Evolutionary conservation across 2,797 vertebrate species (phyloP).

Genomic region (Argya squamiceps): DNA sequence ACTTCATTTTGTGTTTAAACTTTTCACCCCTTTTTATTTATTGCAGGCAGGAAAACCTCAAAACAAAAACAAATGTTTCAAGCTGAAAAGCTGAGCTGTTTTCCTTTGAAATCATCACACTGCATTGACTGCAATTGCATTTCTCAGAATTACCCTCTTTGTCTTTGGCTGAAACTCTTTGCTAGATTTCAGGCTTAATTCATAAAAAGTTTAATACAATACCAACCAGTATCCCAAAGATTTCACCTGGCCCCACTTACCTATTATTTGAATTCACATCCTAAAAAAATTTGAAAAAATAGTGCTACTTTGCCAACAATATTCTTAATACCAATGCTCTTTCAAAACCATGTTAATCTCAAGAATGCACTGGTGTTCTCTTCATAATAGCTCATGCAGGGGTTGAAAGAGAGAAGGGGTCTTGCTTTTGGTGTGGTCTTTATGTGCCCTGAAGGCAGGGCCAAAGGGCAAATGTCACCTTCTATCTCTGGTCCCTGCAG

Average conservation of each 20-base stretch:
- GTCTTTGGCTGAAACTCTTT: neutral
- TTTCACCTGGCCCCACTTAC: neutral
- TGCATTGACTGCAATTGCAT: neutral
- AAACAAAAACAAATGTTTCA: constrained; percentile 69
- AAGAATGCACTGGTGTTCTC: neutral
- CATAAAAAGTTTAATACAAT: neutral
- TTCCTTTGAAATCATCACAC: constrained; percentile 44
- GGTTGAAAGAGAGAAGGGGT: neutral
- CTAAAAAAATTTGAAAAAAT: neutral
- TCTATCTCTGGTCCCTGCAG: neutral
- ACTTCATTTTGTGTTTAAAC: constrained; percentile 50
- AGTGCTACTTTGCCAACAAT: neutral
- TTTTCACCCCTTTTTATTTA: constrained; percentile 66
- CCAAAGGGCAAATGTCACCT: neutral
- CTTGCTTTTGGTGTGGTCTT: neutral
- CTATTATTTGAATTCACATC: neutral
- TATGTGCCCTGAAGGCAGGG: neutral
- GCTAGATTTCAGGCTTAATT: neutral
- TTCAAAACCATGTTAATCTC: neutral
- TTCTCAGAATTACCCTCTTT: constrained; percentile 38
- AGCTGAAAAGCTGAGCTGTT: constrained; percentile 27
- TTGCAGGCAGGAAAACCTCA: constrained; percentile 65
- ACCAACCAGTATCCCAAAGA: neutral
- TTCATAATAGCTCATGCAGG: neutral
- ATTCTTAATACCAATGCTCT: neutral